These are phyloP conservation scores for Microcaecilia unicolor DNA, from an alignment of 2,797 vertebrate species.

Conservation along the genomic window DNA sequence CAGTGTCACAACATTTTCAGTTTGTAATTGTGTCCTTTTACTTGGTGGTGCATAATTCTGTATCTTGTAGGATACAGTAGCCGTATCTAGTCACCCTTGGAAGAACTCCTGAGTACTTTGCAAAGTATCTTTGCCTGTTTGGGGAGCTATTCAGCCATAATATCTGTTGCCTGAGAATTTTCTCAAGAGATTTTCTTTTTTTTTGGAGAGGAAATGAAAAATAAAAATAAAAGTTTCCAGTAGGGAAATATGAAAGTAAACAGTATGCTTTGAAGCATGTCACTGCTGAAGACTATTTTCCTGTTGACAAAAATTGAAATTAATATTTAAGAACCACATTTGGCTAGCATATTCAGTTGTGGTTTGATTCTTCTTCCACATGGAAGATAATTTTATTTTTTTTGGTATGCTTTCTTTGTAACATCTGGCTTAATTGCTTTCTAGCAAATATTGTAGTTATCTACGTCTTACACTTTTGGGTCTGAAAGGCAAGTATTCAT, in stretches of 20 bases:
- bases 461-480: conserved; percentile 19
- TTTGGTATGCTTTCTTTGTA: conserved; percentile 12
- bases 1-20: conserved; percentile 46
- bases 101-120: conserved; percentile 47
- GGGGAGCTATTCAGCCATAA: conserved; percentile 30
- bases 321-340: conserved; percentile 10
- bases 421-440: conserved; percentile 8
- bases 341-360: conserved; percentile 13
- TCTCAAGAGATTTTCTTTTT: conserved; percentile 7
- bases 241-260: conserved; percentile 10
- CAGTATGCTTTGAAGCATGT: conserved; percentile 6
- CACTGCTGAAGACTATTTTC: conserved; percentile 6
- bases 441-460: conserved; percentile 23
- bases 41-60: conserved; percentile 42
- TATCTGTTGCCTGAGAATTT: conserved; percentile 23
- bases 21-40: conserved; percentile 41
- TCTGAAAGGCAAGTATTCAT: conserved; percentile 27
- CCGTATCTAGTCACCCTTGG: conserved; percentile 37
- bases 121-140: conserved; percentile 34
- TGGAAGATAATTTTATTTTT: conserved; percentile 21
- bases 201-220: neutral
- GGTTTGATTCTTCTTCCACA: conserved; percentile 17
- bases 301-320: conserved; percentile 6
- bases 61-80: conserved; percentile 35
- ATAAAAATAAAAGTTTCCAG: neutral